Percentiles rank a stretch among this genome's conserved stretches.
Evolutionary conservation across 2,113 vertebrate genomes (phyloP).

Genomic region (Coregonus clupeaformis): DNA sequence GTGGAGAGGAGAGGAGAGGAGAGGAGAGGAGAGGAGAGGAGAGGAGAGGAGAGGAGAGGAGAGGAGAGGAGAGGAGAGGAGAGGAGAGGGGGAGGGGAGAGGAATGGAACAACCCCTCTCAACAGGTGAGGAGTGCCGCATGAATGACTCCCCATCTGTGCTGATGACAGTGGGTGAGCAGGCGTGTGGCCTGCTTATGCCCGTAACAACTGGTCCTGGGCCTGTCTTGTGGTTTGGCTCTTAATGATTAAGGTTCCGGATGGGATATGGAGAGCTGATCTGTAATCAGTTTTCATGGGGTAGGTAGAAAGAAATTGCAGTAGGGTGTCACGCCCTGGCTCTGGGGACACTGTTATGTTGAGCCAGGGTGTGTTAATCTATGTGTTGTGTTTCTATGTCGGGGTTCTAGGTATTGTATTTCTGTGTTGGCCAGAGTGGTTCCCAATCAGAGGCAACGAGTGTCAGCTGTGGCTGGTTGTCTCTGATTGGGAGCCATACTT

Average conservation of each 20-base stretch:
- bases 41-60: not conserved
- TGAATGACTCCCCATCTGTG: constrained; percentile 39
- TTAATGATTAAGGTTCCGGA: constrained; percentile 7
- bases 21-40: not conserved
- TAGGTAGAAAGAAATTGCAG: constrained; percentile 3
- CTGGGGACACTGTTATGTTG: too few species aligned
- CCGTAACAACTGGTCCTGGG: constrained; percentile 9
- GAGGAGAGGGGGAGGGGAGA: constrained; percentile 35
- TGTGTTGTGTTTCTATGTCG: too few species aligned
- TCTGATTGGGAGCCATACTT: too few species aligned
- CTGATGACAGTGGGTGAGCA: constrained; percentile 25
- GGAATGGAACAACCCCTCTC: constrained; percentile 51
- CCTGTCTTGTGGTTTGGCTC: constrained; percentile 20
- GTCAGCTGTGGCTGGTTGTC: too few species aligned
- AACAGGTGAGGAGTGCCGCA: constrained; percentile 63
- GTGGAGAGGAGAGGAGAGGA: too few species aligned
- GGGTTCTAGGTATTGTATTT: too few species aligned
- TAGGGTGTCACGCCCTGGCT: too few species aligned
- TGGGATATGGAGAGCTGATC: constrained; percentile 18
- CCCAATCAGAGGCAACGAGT: too few species aligned
- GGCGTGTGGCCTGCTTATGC: constrained; percentile 21
- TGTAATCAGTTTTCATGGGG: constrained; percentile 26
- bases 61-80: not conserved
- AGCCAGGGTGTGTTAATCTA: too few species aligned
- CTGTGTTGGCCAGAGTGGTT: too few species aligned